Evolutionary conservation across 2,113 vertebrate genomes (phyloP).

Genomic region (Nansenia antarctica): DNA sequence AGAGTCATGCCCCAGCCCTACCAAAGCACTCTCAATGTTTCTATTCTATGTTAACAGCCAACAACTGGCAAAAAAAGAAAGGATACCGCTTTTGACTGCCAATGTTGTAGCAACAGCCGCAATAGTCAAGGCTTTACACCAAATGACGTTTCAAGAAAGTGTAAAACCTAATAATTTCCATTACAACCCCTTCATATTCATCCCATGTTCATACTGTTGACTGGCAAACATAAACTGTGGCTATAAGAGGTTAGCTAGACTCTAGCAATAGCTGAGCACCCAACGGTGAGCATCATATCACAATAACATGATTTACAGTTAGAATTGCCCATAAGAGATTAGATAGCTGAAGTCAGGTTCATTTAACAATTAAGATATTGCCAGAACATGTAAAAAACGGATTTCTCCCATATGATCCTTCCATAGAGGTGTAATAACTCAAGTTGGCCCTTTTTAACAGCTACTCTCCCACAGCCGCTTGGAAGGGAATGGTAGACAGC

Average conservation of each 20-base stretch:
- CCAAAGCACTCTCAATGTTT: constrained; percentile 8
- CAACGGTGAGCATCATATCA: constrained; percentile 8
- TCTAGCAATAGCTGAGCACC: constrained; percentile 8
- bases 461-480: constrained; percentile 35
- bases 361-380: not conserved
- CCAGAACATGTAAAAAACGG: not conserved
- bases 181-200: constrained; percentile 14
- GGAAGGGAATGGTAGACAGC: constrained; percentile 42
- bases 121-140: constrained; percentile 31
- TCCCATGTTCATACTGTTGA: not conserved
- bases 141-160: constrained; percentile 22
- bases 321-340: constrained; percentile 25
- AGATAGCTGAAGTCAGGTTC: constrained; percentile 25
- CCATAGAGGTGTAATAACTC: constrained; percentile 17
- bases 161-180: constrained; percentile 26
- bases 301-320: constrained; percentile 35
- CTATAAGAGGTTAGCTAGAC: constrained; percentile 3
- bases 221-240: not conserved
- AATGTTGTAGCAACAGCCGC: not conserved
- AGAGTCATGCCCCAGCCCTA: constrained; percentile 15
- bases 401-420: not conserved
- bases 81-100: not conserved
- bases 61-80: constrained; percentile 10
- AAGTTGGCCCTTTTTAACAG: constrained; percentile 21
- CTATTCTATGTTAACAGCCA: not conserved